Conservation (phyloP, 2,113 vertebrate genomes). For the Chionodraco myersi region DNA sequence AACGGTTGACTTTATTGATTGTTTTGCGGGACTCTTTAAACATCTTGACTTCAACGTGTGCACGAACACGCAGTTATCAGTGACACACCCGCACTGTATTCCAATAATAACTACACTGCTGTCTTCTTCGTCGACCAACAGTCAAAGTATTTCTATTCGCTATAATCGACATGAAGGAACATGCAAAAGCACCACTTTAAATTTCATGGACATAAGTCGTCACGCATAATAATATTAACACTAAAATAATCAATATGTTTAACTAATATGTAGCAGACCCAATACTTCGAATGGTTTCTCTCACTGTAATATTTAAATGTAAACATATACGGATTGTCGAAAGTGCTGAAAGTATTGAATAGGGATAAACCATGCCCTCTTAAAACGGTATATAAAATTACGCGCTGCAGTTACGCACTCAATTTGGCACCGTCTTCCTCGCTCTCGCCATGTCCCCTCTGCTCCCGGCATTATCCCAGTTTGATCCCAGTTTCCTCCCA, state of each 20-base stretch:
- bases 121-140: too few relatives aligned
- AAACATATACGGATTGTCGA: background rate
- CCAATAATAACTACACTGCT: background rate
- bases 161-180: too few relatives aligned
- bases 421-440: background rate
- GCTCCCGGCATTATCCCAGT: background rate
- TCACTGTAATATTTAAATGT: background rate
- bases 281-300: background rate
- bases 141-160: too few relatives aligned
- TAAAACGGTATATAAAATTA: too few relatives aligned
- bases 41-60: background rate
- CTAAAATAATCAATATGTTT: too few relatives aligned
- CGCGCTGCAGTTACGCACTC: accelerated
- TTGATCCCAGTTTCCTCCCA: too few relatives aligned
- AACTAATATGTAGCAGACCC: background rate
- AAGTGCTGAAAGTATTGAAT: too few relatives aligned
- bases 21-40: background rate
- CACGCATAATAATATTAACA: too few relatives aligned
- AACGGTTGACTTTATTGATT: conserved; percentile 21
- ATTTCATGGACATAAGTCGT: too few relatives aligned
- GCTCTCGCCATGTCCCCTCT: background rate
- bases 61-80: background rate
- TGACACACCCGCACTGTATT: background rate
- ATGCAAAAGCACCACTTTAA: too few relatives aligned
- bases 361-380: too few relatives aligned